A percentile compares a stretch with the other conserved stretches of the same genome.
Evolutionary conservation across 37 sponge, comb jelly and placozoan species (phyloP).

Genomic region (Corticium candelabrum): DNA sequence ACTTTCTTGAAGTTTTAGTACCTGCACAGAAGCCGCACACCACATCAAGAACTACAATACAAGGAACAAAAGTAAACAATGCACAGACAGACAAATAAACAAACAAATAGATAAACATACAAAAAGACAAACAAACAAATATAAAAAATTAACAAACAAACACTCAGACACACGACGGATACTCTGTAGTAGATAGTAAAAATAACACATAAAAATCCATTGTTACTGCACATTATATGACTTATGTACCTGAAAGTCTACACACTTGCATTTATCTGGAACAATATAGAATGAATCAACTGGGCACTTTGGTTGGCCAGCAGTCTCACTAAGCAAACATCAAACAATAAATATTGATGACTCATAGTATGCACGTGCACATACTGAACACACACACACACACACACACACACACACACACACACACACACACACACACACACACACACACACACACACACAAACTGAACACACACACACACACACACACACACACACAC

Average conservation of each 20-base stretch:
- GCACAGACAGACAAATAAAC: no score
- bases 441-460: no score
- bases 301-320: constrained; percentile 82
- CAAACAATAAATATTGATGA: not conserved
- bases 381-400: no score
- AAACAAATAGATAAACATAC: no score
- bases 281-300: constrained; percentile 94
- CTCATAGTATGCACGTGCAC: no score
- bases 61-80: not conserved
- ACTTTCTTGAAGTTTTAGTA: constrained; percentile 91
- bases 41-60: not conserved
- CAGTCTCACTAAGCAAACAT: constrained; percentile 49
- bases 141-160: not conserved
- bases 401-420: no score
- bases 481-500: no score
- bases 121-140: no score
- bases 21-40: constrained; percentile 35
- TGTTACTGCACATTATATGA: not conserved
- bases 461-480: no score
- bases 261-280: constrained; percentile 98
- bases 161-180: not conserved
- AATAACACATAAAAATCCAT: not conserved
- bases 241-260: constrained; percentile 83
- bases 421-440: no score
- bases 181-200: not conserved